Evolutionary conservation across 2,888 invertebrate genomes (phyloP), one percentile per base, ranked within the genome.

Genomic region (Podotricha telesiphe): DNA sequence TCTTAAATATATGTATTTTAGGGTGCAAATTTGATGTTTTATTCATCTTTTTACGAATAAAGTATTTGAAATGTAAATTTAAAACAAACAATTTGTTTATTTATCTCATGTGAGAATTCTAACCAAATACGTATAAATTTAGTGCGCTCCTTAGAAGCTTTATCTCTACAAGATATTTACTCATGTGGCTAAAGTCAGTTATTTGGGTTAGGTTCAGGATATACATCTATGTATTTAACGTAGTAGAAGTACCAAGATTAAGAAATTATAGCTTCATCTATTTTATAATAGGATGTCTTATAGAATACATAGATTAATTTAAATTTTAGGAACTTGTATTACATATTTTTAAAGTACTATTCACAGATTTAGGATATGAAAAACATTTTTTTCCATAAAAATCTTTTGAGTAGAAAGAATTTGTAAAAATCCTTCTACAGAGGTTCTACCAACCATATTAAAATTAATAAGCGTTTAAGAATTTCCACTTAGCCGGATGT

Each of bases 211-310:
- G 34, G 28, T 17, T 53, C 5, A 55, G 34, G 17, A 55, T 34
- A 55, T 37, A 55, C 34, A 28, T 53, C 11, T n/a, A 53, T 53
- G 28, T 34, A 17, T 8, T 53, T 34, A 55, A 34, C 17, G 53
- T 17, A 55, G 34, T 55, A 55, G 53, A 34, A 55, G 28, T 34
- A 55, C 1, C 17, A 55, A 53, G 34, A 53, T 53, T 53, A 55
- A 11, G 10, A 53, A 15, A 53, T 34, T 53, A n/a, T 28, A n/a
- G 28, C 34, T 17, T 53, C n/a, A 10, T 8, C 1, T 34, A 11
- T 34, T 17, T 34, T 28, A 1, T 20, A 51, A 22, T 13, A 28
- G 20, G 11, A 15, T 5, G 2, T 15, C 8, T 15, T 13, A 28
- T 22, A 51, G 50, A 1, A 22, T 7, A n/a, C n/a, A n/a, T n/a